Evolutionary conservation across 2,113 vertebrate species (phyloP), one percentile per base, ranked within the genome.

Genomic region (Podarcis raffonei): DNA sequence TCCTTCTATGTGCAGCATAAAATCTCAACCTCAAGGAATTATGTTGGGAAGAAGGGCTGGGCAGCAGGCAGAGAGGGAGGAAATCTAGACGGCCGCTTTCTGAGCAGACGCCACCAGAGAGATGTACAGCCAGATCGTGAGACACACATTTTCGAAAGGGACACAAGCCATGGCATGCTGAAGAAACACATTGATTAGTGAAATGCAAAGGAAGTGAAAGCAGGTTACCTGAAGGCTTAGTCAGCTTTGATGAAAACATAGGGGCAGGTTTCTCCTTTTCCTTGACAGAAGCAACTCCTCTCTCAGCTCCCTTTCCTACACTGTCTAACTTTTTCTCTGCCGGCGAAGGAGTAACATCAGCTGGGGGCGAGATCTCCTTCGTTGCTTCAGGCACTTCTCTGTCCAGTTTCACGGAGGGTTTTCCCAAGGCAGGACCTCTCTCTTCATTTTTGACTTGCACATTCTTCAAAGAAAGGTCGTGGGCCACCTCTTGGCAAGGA

Each of bases 141-240:
- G 30, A 48, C 57, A 53, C 27, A 84, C 22, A 23, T 48, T 86
- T 86, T 80, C 18, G 18, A 85, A 83, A 86, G 35, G 84, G 0
- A 37, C 2, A 81, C 66, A 92, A 90, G 83, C 90, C 11, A 57
- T 78, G 62, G 77, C 91, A 95, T 94, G 94, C 79, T 92, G 89
- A 96, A 93, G 94, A 94, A 92, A 89, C 93, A 94, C 32, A 72
- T 35, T 85, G 91, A 87, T 23, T 89, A 95, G 88, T 87, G 84
- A 94, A 94, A 83, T 90, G 95, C 85, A 94, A 84, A 96, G 82
- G 95, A 66, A 95, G 93, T 32, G n/a, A 65, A 94, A 82, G 93
- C 85, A 94, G 90, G 96, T 97, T 97, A 97, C 97, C 97, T 97
- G 97, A 96, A 94, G 94, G 96, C 91, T 96, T 97, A 97, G 90